phyloP scores from a whole-genome alignment of 2,113 vertebrate species.

The human region DNA sequence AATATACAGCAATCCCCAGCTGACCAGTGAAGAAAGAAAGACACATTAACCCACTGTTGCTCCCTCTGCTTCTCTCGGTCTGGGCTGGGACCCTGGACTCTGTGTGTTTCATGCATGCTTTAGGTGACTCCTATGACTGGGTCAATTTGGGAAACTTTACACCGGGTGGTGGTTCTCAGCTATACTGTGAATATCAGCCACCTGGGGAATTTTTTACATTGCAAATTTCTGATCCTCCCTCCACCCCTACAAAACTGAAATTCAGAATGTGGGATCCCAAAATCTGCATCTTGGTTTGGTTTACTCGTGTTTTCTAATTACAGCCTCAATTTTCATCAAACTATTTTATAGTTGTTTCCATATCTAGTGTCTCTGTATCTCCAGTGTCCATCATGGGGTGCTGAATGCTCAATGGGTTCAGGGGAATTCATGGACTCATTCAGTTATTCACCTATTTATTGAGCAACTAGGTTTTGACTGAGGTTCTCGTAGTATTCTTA shows the following conservation, averaged over 20 bases:
- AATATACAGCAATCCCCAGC: background rate
- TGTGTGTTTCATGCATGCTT: background rate
- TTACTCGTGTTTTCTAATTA: background rate
- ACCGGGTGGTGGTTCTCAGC: background rate
- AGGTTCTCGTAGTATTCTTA: background rate
- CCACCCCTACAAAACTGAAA: background rate
- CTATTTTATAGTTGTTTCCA: background rate
- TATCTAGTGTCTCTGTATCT: background rate
- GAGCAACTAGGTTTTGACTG: background rate
- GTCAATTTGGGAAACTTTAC: background rate
- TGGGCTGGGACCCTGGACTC: background rate
- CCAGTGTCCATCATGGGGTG: background rate
- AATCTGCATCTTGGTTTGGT: background rate
- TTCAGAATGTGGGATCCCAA: background rate
- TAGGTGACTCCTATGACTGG: background rate
- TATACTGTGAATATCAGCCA: background rate
- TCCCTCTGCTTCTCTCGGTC: background rate
- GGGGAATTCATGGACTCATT: background rate
- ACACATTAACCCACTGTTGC: background rate
- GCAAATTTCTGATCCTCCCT: background rate
- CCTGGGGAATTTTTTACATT: background rate
- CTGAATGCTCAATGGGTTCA: background rate
- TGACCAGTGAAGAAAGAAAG: background rate
- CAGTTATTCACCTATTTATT: background rate
- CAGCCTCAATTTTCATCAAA: background rate